Evolutionary conservation across 2,888 invertebrate genomes (phyloP).

Genomic region (Lepidocyrtinus sp.): DNA sequence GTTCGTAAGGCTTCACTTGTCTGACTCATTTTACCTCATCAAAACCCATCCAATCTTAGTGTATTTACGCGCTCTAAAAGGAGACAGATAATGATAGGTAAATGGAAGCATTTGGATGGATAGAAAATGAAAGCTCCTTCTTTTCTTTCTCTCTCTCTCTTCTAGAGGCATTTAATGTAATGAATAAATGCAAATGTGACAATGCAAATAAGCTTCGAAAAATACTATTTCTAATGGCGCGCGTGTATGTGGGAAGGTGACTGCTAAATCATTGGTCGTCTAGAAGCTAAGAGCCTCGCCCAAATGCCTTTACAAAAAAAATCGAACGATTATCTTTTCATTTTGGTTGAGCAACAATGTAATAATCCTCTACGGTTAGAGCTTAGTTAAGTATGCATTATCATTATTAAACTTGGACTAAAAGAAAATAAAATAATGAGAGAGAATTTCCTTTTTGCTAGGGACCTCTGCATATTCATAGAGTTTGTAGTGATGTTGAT

Average conservation of each 20-base stretch:
- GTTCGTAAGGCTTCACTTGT: background rate
- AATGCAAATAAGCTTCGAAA: conserved; percentile 66
- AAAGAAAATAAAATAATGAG: background rate
- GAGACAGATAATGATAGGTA: conserved; percentile 66
- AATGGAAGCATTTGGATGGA: conserved; percentile 37
- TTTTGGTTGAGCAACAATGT: background rate
- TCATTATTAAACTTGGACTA: conserved; percentile 19
- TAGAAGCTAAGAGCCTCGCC: conserved; percentile 63
- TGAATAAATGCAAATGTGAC: conserved; percentile 70
- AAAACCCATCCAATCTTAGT: conserved; percentile 1
- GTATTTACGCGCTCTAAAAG: conserved; percentile 40
- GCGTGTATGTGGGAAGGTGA: conserved; percentile 54
- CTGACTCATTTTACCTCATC: conserved; percentile 25
- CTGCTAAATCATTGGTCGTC: conserved; percentile 66
- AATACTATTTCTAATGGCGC: conserved; percentile 2
- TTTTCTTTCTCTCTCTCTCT: conserved; percentile 18
- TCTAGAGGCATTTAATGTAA: conserved; percentile 64
- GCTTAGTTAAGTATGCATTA: conserved; percentile 25
- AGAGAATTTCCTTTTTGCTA: background rate
- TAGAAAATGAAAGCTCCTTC: conserved; percentile 4
- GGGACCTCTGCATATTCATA: background rate
- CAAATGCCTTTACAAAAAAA: conserved; percentile 39
- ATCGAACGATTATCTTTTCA: conserved; percentile 33
- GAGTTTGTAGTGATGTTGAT: background rate
- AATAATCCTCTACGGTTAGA: conserved; percentile 11